Evolutionary conservation across 35 echinoderm and acorn worm species (phyloP).

Genomic region (Heliocidaris tuberculata): DNA sequence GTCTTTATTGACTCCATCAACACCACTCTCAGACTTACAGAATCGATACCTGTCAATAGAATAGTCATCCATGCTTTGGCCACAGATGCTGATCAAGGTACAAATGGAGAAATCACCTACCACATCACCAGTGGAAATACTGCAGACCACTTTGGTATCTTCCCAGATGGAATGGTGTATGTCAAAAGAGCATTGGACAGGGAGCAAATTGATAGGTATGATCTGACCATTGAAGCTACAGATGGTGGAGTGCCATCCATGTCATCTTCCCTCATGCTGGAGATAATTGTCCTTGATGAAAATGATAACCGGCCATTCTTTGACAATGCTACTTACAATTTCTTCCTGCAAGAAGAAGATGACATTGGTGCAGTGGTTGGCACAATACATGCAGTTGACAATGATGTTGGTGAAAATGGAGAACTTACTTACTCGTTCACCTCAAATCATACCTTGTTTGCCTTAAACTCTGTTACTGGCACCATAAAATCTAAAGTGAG

Average conservation of each 20-base stretch:
- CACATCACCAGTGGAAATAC: slow-evolving; percentile 75
- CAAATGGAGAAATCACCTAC: slow-evolving; percentile 83
- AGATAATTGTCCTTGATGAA: slow-evolving; percentile 77
- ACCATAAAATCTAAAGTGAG: slow-evolving; percentile 57
- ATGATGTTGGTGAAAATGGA: slow-evolving; percentile 76
- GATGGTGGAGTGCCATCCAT: slow-evolving; percentile 84
- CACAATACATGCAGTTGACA: slow-evolving; percentile 66
- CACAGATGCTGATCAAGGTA: slow-evolving; percentile 81
- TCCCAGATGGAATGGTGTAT: slow-evolving; percentile 91
- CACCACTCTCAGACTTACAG: slow-evolving; percentile 55
- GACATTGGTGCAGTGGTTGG: slow-evolving; percentile 54
- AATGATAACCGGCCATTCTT: slow-evolving; percentile 96
- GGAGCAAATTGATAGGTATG: slow-evolving; percentile 70
- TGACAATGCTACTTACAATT: slow-evolving; percentile 78
- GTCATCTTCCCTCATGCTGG: slow-evolving; percentile 48
- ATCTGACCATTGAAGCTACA: slow-evolving; percentile 61
- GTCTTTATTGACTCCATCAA: slow-evolving; percentile 55
- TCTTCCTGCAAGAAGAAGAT: slow-evolving; percentile 72
- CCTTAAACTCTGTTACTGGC: slow-evolving; percentile 60
- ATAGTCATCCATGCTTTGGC: slow-evolving; percentile 67
- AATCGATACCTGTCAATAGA: slow-evolving; percentile 63
- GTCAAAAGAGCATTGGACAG: slow-evolving; percentile 79
- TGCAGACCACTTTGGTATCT: slow-evolving; percentile 90
- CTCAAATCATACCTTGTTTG: slow-evolving; percentile 73
- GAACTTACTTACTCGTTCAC: slow-evolving; percentile 68